Evolutionary conservation across 2,797 vertebrate genomes (phyloP).

Genomic region (Hephaestus fuliginosus): DNA sequence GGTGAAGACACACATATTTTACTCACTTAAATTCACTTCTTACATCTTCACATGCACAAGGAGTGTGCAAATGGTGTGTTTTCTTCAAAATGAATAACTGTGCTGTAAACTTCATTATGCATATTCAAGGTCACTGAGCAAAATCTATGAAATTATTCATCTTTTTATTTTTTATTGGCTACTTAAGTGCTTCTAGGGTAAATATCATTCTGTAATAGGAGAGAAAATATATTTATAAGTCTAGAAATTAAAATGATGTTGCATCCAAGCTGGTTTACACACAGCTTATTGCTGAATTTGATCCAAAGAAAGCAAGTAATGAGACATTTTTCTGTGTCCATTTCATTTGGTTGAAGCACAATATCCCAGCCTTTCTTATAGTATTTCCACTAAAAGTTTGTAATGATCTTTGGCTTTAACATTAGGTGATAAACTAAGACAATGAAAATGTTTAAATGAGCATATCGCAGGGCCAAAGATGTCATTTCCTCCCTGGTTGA

Average conservation of each 20-base stretch:
- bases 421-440: not conserved
- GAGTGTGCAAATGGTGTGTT: not conserved
- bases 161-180: not conserved
- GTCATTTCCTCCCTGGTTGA: not conserved
- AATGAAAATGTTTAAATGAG: not conserved
- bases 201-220: not conserved
- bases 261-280: not conserved
- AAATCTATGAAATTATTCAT: not conserved
- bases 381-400: too few relatives aligned
- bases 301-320: not conserved
- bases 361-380: not conserved
- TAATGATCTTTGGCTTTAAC: not conserved
- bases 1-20: conserved; percentile 1
- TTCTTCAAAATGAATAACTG: not conserved
- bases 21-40: not conserved
- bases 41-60: not conserved
- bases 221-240: not conserved
- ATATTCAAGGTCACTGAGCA: conserved; percentile 15
- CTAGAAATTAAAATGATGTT: not conserved
- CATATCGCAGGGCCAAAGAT: not conserved
- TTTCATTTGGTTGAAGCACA: not conserved
- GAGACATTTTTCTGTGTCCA: not conserved
- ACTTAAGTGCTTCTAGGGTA: not conserved
- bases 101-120: not conserved
- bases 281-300: not conserved